These are phyloP conservation scores for Dasyurus viverrinus DNA, from an alignment of 2,113 vertebrate species.

Conservation along the genomic window DNA sequence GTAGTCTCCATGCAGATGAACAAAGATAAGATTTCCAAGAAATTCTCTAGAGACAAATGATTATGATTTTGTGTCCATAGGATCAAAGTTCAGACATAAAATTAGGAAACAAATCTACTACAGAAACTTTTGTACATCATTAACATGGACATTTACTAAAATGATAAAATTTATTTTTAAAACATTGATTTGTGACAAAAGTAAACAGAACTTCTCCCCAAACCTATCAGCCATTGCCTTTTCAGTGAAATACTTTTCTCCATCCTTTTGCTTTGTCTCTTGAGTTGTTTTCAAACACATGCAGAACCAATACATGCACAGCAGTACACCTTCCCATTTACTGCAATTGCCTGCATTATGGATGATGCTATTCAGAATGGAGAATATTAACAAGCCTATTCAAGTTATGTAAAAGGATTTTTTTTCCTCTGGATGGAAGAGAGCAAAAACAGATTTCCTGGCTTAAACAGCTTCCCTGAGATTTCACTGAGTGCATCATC, in stretches of 20 bases:
- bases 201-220: constrained; percentile 15
- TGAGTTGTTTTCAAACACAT: constrained; percentile 26
- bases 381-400: constrained; percentile 11
- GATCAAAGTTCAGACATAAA: constrained; percentile 70
- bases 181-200: constrained; percentile 28
- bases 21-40: constrained; percentile 64
- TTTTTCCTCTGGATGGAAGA: constrained; percentile 8
- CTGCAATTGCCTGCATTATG: not conserved
- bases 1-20: constrained; percentile 44
- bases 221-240: not conserved
- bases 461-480: constrained; percentile 22
- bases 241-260: not conserved
- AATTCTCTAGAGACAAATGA: constrained; percentile 74
- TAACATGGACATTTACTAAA: not conserved
- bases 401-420: constrained; percentile 18
- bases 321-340: not conserved
- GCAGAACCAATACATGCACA: not conserved
- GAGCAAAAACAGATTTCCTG: not conserved
- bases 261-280: not conserved
- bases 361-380: constrained; percentile 22
- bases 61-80: constrained; percentile 69
- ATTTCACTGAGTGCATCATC: constrained; percentile 21
- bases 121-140: constrained; percentile 72
- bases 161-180: constrained; percentile 20
- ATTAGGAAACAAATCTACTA: constrained; percentile 72